Conservation (phyloP, 2,113 vertebrate genomes). For the Dipodomys ordii region DNA sequence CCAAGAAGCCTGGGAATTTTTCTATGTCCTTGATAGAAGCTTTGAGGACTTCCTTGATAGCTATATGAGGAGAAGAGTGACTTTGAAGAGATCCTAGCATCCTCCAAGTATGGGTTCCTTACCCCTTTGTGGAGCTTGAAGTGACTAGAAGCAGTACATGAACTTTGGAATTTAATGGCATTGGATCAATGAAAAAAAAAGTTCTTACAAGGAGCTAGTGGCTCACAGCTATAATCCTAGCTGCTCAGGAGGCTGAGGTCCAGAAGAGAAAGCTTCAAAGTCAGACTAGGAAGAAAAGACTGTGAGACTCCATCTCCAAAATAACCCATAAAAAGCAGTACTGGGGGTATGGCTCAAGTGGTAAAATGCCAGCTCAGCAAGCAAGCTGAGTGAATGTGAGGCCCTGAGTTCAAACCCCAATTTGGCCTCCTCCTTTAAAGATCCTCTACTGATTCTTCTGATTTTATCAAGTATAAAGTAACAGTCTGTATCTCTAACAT, state of each 20-base stretch:
- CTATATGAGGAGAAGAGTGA: not conserved
- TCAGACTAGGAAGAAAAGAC: not conserved
- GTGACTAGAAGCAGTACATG: not conserved
- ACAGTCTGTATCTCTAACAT: not conserved
- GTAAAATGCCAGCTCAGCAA: too few species aligned
- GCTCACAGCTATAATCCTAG: too few species aligned
- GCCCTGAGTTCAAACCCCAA: too few species aligned
- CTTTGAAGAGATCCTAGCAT: not conserved
- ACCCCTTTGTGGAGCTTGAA: not conserved
- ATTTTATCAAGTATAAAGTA: not conserved
- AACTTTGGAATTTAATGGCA: not conserved
- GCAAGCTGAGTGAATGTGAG: too few species aligned
- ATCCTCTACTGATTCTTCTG: not conserved
- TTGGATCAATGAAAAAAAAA: not conserved
- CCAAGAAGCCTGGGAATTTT: not conserved
- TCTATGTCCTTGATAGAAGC: not conserved
- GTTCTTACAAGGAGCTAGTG: too few species aligned
- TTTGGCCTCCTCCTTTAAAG: not conserved
- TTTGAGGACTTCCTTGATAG: not conserved
- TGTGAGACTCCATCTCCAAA: too few species aligned
- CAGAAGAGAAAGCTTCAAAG: too few species aligned
- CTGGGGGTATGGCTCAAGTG: too few species aligned
- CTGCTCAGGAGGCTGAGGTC: too few species aligned
- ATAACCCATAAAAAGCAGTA: too few species aligned
- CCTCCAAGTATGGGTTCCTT: not conserved